Evolutionary conservation across 2,797 vertebrate genomes (phyloP), one percentile per base, ranked within the genome.

Genomic region (Xyrichtys novacula): DNA sequence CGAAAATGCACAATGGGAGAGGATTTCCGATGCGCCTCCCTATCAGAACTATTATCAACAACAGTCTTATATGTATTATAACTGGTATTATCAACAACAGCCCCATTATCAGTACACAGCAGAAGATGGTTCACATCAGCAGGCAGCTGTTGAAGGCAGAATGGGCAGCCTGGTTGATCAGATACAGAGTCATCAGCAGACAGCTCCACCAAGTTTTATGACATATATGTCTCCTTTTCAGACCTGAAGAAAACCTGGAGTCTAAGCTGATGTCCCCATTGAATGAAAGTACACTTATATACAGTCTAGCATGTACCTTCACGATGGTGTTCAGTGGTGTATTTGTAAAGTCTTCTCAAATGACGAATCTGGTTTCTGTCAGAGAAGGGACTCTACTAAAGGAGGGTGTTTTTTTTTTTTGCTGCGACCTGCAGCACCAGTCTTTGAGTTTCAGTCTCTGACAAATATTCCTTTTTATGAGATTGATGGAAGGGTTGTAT

Each of bases 341-440:
- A n/a, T n/a, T n/a, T n/a, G n/a, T n/a, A n/a, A n/a, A n/a, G n/a
- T n/a, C n/a, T n/a, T n/a, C n/a, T 8, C 5, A 14, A 36, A 4
- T 14, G 32, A 23, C 5, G 10, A 15, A 20, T 42, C 0, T 32
- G 10, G 7, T 57, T 55, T 58, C 7, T 25, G 9, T 31, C 34
- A 46, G 20, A 32, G 26, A 60, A 53, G 23, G 17, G 26, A 55
- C 16, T 59, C 40, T 54, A 40, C 31, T 72, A 25, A 46, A 39
- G 9, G 14, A 46, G 5, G 6, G 6, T 36, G 49, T n/a, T 66
- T 53, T 53, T 29, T 29, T 8, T 29, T 29, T 4, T 8, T 29
- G 28, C 28, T n/a, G n/a, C n/a, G n/a, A n/a, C n/a, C n/a, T n/a
- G n/a, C n/a, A n/a, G n/a, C n/a, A n/a, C n/a, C n/a, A n/a, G n/a